Conservation (phyloP, 2,113 vertebrate species). For the Calonectris borealis region DNA sequence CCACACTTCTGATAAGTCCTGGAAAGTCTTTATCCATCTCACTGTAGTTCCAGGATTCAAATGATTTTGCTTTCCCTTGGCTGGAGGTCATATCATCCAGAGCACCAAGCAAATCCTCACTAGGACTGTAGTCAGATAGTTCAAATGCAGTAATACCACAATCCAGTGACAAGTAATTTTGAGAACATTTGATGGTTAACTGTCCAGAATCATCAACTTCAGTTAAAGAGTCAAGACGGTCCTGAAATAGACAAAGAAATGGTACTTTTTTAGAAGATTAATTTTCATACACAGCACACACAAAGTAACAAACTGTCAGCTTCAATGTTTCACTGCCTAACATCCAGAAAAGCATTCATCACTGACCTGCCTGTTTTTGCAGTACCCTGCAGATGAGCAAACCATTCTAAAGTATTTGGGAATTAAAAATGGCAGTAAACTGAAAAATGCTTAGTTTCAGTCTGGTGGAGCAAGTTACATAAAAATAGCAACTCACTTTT, state of each 20-base stretch:
- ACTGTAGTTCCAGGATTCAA: conserved; percentile 79
- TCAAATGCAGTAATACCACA: conserved; percentile 98
- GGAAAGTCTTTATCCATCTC: conserved; percentile 84
- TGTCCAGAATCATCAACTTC: conserved; percentile 97
- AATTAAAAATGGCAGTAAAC: not conserved
- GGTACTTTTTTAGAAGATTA: not conserved
- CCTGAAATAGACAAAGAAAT: conserved; percentile 77
- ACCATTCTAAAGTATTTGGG: not conserved
- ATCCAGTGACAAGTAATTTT: conserved; percentile 96
- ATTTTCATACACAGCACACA: not conserved
- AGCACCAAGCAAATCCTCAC: conserved; percentile 82
- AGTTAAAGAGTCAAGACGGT: conserved; percentile 91
- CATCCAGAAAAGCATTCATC: not conserved
- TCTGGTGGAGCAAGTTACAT: not conserved
- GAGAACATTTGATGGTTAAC: conserved; percentile 96
- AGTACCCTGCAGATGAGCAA: not conserved
- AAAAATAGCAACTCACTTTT: not conserved
- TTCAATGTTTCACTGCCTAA: not conserved
- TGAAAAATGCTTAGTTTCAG: not conserved
- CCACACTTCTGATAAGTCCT: conserved; percentile 83
- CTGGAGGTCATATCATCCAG: conserved; percentile 66
- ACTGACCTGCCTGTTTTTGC: not conserved
- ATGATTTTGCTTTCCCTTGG: conserved; percentile 74
- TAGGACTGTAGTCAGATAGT: conserved; percentile 93
- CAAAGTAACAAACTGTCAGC: not conserved